A percentile compares a stretch with the other conserved stretches of the same genome.
Conservation (phyloP, 2,113 vertebrate species). For the Nematolebias whitei region DNA sequence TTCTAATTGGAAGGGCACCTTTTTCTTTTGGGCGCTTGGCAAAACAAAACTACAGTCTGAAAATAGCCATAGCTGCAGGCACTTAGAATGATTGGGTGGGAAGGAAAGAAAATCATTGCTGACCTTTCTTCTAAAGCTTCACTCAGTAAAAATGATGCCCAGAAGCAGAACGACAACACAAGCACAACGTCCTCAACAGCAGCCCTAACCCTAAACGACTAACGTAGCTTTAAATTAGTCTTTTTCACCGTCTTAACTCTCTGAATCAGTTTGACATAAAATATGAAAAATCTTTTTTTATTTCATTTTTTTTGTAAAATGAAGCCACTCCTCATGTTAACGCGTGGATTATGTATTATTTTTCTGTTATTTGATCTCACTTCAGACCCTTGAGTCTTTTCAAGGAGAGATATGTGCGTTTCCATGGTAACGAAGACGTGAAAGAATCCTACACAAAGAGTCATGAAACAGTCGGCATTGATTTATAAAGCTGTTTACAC, state of each 20-base stretch:
- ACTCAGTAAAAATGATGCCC: conserved; percentile 42
- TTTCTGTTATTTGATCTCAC: conserved; percentile 31
- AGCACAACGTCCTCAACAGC: conserved; percentile 30
- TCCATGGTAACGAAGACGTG: neutral
- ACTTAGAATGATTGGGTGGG: conserved; percentile 19
- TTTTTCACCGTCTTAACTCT: neutral
- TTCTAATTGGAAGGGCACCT: conserved; percentile 51
- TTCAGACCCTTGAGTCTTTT: neutral
- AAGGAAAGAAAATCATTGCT: conserved; percentile 37
- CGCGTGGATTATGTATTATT: too few species aligned
- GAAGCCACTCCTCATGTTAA: conserved; percentile 3
- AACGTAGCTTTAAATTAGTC: neutral
- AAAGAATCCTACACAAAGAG: neutral
- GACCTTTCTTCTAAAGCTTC: conserved; percentile 53
- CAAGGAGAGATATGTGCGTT: conserved; percentile 5
- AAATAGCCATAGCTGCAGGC: conserved; percentile 58
- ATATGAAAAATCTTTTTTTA: too few species aligned
- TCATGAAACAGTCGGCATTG: conserved; percentile 8
- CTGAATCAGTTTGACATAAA: neutral
- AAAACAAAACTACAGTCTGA: conserved; percentile 55
- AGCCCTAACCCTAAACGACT: conserved; percentile 19
- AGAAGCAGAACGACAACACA: conserved; percentile 45
- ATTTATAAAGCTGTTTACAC: too few species aligned
- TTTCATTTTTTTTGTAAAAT: conserved; percentile 18
- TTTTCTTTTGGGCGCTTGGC: conserved; percentile 59